Percentiles rank a stretch among this genome's conserved stretches.
These are phyloP conservation scores for Aramus guarauna DNA, from an alignment of 2,113 vertebrate genomes.

Conservation along the genomic window DNA sequence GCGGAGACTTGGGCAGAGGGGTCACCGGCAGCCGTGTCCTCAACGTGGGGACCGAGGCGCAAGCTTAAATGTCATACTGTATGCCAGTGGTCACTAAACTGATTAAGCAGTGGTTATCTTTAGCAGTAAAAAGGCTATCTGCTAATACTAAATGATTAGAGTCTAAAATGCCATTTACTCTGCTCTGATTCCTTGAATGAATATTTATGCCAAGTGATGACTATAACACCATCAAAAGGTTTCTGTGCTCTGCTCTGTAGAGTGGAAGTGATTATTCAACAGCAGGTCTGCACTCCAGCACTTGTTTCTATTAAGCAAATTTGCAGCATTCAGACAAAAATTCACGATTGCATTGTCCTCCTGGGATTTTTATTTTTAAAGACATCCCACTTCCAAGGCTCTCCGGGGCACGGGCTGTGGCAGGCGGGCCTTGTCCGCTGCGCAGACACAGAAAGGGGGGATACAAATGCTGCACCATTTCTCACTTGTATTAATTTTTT, in stretches of 20 bases:
- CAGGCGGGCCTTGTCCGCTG: not conserved
- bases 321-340: conserved; percentile 53
- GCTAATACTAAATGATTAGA: conserved; percentile 66
- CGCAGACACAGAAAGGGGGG: not conserved
- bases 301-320: conserved; percentile 70
- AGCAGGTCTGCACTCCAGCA: conserved; percentile 46
- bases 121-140: conserved; percentile 66
- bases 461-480: not conserved
- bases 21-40: not conserved
- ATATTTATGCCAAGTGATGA: conserved; percentile 71
- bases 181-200: conserved; percentile 69
- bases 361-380: conserved; percentile 26
- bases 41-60: not conserved
- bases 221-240: conserved; percentile 64
- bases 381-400: not conserved
- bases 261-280: conserved; percentile 60
- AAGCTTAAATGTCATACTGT: conserved; percentile 51
- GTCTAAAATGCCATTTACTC: conserved; percentile 70
- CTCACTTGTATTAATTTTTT: not conserved
- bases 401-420: not conserved
- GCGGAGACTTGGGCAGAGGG: not conserved
- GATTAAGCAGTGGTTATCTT: conserved; percentile 67
- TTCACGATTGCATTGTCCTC: conserved; percentile 7
- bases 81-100: conserved; percentile 65
- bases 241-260: conserved; percentile 33